Base-by-base conservation (phyloP, 2,797 vertebrate genomes). In the Mus caroli region DNA sequence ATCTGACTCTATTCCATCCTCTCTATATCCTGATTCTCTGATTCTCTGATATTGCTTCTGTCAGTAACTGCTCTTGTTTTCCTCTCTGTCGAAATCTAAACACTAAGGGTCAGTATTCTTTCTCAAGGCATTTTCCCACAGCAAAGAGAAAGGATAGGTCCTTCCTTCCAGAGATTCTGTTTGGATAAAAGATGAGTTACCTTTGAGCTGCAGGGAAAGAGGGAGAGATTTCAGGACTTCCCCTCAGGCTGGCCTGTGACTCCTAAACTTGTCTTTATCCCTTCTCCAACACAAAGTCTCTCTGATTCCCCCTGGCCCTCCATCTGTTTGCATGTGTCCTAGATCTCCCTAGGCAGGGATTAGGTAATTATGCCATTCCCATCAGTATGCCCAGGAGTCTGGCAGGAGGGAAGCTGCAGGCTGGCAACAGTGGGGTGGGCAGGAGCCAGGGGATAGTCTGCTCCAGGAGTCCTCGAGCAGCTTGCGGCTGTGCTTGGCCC, bases 351-450 rank as follows among this genome's bases (percentile, higher is more conserved):
- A 37, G 94, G 60, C 50, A 87, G 37, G 26, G 31, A 22, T 98
- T 98, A 97, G 92, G 73, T 95, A 96, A 97, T 82, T 96, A 94
- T 96, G 92, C 78, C 77, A 71, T 83, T 94, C 96, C 88, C 17
- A 3, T 75, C 37, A 84, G 71, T 88, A 69, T 90, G 91, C 95
- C 96, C 95, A 97, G 89, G 91, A 96, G 96, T 94, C 94, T 97
- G 95, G 93, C 97, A 97, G 88, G 82, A 94, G 94, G 93, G 92
- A 94, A 94, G 88, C 95, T 92, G 90, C 91, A 37, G 96, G 86
- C 96, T 97, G 97, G 97, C 97, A 96, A 78, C 93, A 95, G 46
- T 54, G 89, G 94, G 89, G 88, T 97, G 91, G 97, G 95, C 94
- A 84, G 4, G 92, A 97, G 97, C 96, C 96, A 97, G 91, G 97